Base-by-base conservation (phyloP, 2,113 vertebrate species). In the Callopanchax toddi region DNA sequence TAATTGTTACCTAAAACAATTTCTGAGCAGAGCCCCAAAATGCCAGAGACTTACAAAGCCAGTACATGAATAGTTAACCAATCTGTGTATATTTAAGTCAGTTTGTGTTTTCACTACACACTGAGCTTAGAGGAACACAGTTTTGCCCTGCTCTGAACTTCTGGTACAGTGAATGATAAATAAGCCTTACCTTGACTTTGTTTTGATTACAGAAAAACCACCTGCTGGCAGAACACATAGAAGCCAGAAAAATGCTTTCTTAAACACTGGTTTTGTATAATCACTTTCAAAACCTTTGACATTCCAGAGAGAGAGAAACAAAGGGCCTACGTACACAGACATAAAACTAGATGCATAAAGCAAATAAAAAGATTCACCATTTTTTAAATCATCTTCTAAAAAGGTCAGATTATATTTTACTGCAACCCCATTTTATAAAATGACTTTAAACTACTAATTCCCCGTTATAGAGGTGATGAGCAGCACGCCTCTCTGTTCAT, bases 361-460 rank as follows among this genome's bases (percentile, higher is more conserved):
- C 0, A 20, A 20, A 20, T 11, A 11, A 11, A 20, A 32, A 32
- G 29, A n/a, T n/a, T 32, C 29, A 4, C 29, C 29, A 6, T 9
- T 32, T 32, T 32, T 32, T 7, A 1, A 8, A 32, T 32, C 15
- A 6, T 21, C 23, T 34, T 63, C 32, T 22, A 32, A 50, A 59
- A 4, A 50, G 42, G 16, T 20, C 13, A 5, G 56, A 60, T 20
- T 66, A 46, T 22, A 26, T 60, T 56, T 54, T 36, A 68, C 55
- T 56, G 57, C 64, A 10, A 36, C 48, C 18, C 15, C 9, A 17
- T 52, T 58, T 66, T 63, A 78, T 76, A 11, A 5, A 36, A 70
- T n/a, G 34, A 18, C 37, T 20, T 43, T 43, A 49, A 78, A 67
- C 34, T 48, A 49, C 42, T 63, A 29, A 67, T 59, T 52, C 32